Conservation (phyloP, 2,888 invertebrate species). For the Andrena praecox region DNA sequence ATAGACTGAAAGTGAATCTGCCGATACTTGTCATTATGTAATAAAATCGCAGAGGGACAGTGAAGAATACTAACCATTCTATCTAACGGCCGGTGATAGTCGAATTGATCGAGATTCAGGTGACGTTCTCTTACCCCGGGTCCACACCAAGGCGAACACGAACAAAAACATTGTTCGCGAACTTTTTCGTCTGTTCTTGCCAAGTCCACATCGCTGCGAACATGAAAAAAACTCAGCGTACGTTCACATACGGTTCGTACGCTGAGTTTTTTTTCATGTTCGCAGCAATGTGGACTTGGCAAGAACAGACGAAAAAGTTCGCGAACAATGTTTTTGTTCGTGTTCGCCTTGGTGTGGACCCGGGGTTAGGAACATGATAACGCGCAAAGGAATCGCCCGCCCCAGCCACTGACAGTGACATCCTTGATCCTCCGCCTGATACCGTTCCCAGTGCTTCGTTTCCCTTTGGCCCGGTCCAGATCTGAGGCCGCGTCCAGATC, state of each 20-base stretch:
- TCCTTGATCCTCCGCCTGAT: slow-evolving; percentile 10
- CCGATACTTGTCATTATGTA: not conserved
- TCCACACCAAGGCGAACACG: too few relatives aligned
- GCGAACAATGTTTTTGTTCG: too few relatives aligned
- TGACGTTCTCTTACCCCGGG: not conserved
- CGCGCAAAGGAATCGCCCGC: not conserved
- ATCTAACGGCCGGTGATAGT: slow-evolving; percentile 18
- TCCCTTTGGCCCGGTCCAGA: not conserved
- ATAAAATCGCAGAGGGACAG: slow-evolving; percentile 9
- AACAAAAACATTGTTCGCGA: too few relatives aligned
- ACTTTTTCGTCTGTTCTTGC: too few relatives aligned
- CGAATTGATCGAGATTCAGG: slow-evolving; percentile 21
- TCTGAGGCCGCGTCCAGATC: too few relatives aligned
- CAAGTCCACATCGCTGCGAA: too few relatives aligned
- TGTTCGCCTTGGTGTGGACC: too few relatives aligned
- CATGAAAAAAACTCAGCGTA: too few relatives aligned
- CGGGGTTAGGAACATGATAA: not conserved
- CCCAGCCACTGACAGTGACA: not conserved
- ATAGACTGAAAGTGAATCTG: not conserved
- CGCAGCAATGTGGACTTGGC: too few relatives aligned
- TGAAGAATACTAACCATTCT: slow-evolving; percentile 6
- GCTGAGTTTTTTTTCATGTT: too few relatives aligned
- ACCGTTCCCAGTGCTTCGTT: not conserved
- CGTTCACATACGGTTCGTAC: too few relatives aligned
- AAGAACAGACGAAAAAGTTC: too few relatives aligned